Conservation (phyloP, 30 jellyfish, hydroid and myxozoan species). For the Catostylus mosaicus region DNA sequence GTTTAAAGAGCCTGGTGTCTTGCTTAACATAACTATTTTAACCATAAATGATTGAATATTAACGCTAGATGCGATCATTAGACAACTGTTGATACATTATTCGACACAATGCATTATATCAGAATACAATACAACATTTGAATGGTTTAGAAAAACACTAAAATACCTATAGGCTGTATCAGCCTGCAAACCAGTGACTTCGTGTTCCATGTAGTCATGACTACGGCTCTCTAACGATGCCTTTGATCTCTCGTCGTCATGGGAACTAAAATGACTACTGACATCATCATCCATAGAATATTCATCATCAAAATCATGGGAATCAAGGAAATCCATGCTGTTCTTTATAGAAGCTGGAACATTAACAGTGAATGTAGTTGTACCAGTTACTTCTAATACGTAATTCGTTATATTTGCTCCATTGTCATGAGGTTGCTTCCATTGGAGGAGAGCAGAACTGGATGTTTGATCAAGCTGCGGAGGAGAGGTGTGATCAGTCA, state of each 20-base stretch:
- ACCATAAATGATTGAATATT: too few relatives aligned
- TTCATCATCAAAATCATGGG: slow-evolving; percentile 33
- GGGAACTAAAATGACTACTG: slow-evolving; percentile 56
- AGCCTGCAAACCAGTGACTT: slow-evolving; percentile 86
- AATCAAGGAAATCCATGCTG: slow-evolving; percentile 10
- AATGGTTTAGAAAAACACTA: too few relatives aligned
- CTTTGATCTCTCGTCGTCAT: slow-evolving; percentile 71
- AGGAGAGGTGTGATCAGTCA: not conserved
- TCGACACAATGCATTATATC: too few relatives aligned
- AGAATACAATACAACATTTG: too few relatives aligned
- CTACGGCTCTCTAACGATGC: slow-evolving; percentile 43
- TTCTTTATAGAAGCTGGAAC: slow-evolving; percentile 62
- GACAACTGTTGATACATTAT: too few relatives aligned
- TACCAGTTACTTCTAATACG: slow-evolving; percentile 84
- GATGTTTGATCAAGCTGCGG: slow-evolving; percentile 89
- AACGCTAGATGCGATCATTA: too few relatives aligned
- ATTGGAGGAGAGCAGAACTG: slow-evolving; percentile 81
- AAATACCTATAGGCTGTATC: slow-evolving; percentile 92
- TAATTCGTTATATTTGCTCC: slow-evolving; percentile 87
- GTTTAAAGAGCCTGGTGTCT: too few relatives aligned
- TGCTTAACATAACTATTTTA: too few relatives aligned
- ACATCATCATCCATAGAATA: slow-evolving; percentile 68
- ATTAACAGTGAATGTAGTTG: slow-evolving; percentile 66
- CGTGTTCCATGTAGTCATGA: slow-evolving; percentile 86
- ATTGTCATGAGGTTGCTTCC: slow-evolving; percentile 93